Evolutionary conservation across 2,113 vertebrate genomes (phyloP).

Genomic region (Galeopterus variegatus): DNA sequence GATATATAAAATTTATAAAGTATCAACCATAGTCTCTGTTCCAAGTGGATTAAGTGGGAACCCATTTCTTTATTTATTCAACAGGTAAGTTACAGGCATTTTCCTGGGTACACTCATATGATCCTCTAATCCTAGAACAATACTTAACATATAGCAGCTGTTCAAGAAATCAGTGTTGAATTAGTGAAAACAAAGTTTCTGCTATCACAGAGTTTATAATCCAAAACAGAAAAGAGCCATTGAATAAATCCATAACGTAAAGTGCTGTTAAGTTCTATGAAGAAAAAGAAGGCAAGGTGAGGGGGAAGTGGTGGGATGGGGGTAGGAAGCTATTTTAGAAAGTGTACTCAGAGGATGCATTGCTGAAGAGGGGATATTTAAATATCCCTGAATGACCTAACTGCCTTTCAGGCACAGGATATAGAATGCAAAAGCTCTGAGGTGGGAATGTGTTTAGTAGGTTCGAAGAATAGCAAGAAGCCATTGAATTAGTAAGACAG

Average conservation of each 20-base stretch:
- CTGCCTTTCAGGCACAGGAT: not conserved
- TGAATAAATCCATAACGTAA: not conserved
- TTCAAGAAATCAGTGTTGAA: not conserved
- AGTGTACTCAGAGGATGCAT: not conserved
- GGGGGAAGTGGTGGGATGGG: not conserved
- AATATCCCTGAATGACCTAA: not conserved
- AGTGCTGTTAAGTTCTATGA: not conserved
- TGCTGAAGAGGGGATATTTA: not conserved
- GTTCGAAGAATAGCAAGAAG: not conserved
- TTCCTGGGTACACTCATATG: not conserved
- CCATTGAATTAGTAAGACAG: not conserved
- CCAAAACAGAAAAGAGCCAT: not conserved
- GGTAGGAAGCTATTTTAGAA: not conserved
- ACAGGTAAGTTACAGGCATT: not conserved
- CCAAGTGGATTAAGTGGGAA: not conserved
- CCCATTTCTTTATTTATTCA: not conserved
- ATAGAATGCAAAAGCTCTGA: not conserved
- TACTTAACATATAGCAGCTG: not conserved
- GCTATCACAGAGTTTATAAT: not conserved
- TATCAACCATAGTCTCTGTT: not conserved
- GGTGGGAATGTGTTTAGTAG: not conserved
- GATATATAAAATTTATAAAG: not conserved
- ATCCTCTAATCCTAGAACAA: not conserved
- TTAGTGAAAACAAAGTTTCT: not conserved
- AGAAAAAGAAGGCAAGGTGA: not conserved